A percentile compares a stretch with the other conserved stretches of the same genome.
phyloP scores from a whole-genome alignment of 2,888 invertebrate species.

The Dyspetes luteomarginatus region DNA sequence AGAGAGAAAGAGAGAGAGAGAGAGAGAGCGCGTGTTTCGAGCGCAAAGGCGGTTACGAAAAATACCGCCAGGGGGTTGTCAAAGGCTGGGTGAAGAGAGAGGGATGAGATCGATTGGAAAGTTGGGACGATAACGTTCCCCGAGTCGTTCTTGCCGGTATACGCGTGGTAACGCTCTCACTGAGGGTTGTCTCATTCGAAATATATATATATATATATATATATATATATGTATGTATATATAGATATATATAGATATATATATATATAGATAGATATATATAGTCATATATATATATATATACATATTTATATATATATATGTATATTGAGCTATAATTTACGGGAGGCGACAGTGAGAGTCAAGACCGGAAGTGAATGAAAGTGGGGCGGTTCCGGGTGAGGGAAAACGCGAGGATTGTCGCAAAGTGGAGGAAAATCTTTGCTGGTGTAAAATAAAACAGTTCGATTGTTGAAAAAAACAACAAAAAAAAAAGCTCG shows the following conservation, averaged over 20 bases:
- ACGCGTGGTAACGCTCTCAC: conserved; percentile 48
- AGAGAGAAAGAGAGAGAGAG: conserved; percentile 21
- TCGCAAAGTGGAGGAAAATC: no score
- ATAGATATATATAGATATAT: background rate
- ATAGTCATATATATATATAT: conserved; percentile 1
- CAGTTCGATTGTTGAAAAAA: no score
- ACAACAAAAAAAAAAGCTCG: conserved; percentile 11
- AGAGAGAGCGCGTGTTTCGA: conserved; percentile 61
- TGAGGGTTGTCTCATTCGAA: background rate
- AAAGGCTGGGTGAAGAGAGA: conserved; percentile 33
- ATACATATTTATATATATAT: no score
- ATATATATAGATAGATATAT: background rate
- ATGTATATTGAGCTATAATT: conserved; percentile 1
- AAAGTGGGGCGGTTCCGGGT: conserved; percentile 21
- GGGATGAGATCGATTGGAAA: conserved; percentile 77
- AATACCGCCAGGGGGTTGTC: conserved; percentile 60
- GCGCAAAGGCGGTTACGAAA: conserved; percentile 57
- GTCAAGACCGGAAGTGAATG: conserved; percentile 53
- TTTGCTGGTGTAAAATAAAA: no score
- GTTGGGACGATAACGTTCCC: conserved; percentile 58
- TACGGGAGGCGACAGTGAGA: conserved; percentile 3
- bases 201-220: no score
- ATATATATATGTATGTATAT: background rate
- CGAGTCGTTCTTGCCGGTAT: conserved; percentile 39
- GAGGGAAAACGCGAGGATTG: conserved; percentile 16